Conservation (phyloP, 2,888 invertebrate genomes). For the Melieria omissa region DNA sequence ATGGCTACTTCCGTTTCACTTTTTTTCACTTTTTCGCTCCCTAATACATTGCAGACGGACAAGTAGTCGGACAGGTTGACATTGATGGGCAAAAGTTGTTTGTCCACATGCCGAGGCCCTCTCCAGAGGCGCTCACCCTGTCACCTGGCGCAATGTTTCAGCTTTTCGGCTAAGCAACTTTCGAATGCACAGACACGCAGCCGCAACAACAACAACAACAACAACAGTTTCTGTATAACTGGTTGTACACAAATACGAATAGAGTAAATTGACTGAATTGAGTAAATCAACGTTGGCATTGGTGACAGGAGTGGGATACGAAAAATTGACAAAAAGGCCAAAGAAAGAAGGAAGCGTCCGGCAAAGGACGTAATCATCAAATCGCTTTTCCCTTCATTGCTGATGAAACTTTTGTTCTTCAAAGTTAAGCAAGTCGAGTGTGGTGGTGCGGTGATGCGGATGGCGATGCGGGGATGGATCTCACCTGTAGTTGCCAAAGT, state of each 20-base stretch:
- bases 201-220: not conserved
- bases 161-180: too few species aligned
- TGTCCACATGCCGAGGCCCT: constrained; percentile 44
- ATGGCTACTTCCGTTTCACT: constrained; percentile 56
- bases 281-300: constrained; percentile 50
- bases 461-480: constrained; percentile 14
- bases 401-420: too few species aligned
- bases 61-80: constrained; percentile 56
- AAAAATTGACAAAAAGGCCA: constrained; percentile 11
- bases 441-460: too few species aligned
- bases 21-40: constrained; percentile 31
- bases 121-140: not conserved
- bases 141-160: constrained; percentile 10
- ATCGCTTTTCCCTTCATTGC: too few species aligned
- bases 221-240: not conserved
- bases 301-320: constrained; percentile 9
- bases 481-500: constrained; percentile 79
- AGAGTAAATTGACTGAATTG: constrained; percentile 51
- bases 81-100: constrained; percentile 60
- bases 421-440: too few species aligned
- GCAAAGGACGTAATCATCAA: too few species aligned
- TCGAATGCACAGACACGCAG: not conserved
- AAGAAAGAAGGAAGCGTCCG: constrained; percentile 34
- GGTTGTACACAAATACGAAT: constrained; percentile 40
- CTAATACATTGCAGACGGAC: constrained; percentile 55